Evolutionary conservation across 37 sponge, comb jelly and placozoan genomes (phyloP).

Genomic region (Agelas oroides): DNA sequence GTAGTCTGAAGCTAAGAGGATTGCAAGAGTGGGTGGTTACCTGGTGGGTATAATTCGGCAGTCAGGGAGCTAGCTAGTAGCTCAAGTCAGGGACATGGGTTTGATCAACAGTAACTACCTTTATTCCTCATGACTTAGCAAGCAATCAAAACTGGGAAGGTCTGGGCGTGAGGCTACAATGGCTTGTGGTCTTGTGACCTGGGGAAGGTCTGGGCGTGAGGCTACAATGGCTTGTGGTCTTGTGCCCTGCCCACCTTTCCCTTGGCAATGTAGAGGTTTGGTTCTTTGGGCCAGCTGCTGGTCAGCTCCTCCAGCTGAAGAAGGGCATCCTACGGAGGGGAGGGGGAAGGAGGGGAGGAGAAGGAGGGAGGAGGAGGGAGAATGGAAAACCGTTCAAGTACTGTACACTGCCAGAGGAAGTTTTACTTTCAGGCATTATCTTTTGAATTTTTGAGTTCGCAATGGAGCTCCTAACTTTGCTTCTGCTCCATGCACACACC

Average conservation of each 20-base stretch:
- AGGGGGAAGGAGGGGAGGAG: constrained; percentile 1
- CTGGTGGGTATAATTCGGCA: no score
- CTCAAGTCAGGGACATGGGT: no score
- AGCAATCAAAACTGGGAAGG: no score
- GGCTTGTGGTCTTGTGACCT: no score
- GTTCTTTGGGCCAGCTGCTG: constrained; percentile 75
- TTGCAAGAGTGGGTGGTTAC: no score
- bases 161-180: no score
- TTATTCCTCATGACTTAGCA: no score
- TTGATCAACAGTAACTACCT: no score
- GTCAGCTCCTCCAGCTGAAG: constrained; percentile 71
- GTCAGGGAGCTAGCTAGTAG: no score
- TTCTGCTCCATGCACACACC: constrained; percentile 9
- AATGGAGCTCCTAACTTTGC: neutral
- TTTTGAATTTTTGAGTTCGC: neutral
- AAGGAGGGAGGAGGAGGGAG: neutral
- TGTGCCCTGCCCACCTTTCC: constrained; percentile 89
- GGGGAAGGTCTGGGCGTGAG: no score
- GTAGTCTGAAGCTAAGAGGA: no score
- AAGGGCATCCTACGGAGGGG: constrained; percentile 73
- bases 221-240: no score
- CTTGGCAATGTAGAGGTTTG: constrained; percentile 79
- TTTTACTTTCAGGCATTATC: neutral
- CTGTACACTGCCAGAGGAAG: neutral
- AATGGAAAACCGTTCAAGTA: neutral